These are phyloP conservation scores for Drosophila setifemur DNA, from an alignment of 1,140 invertebrate species.

Conservation along the genomic window DNA sequence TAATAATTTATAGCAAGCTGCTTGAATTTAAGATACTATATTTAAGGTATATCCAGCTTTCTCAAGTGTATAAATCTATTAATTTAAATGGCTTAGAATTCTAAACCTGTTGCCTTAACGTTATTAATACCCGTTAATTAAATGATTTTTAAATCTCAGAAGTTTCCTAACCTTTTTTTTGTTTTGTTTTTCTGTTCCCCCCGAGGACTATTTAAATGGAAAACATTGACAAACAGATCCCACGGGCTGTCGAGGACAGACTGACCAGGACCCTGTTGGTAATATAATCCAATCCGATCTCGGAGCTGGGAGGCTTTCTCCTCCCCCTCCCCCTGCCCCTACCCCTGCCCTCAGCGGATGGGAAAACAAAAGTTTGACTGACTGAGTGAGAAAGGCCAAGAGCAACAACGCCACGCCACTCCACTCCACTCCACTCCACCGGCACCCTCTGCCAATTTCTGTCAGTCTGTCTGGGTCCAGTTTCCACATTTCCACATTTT, in stretches of 20 bases:
- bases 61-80: too few species aligned
- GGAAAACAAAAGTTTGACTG: conserved; percentile 77
- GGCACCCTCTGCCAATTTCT: background rate
- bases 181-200: background rate
- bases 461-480: conserved; percentile 35
- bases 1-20: too few species aligned
- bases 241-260: conserved; percentile 60
- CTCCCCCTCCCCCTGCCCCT: background rate
- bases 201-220: conserved; percentile 29
- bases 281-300: too few species aligned
- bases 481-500: conserved; percentile 63
- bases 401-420: too few species aligned
- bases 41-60: too few species aligned
- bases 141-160: conserved; percentile 1
- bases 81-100: too few species aligned
- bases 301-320: background rate
- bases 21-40: too few species aligned
- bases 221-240: conserved; percentile 37
- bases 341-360: background rate
- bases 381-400: conserved; percentile 74
- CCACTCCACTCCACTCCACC: too few species aligned
- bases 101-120: conserved; percentile 1
- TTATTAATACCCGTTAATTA: conserved; percentile 8
- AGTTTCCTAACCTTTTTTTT: background rate
- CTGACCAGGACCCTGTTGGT: background rate